Conservation (phyloP, 1,140 invertebrate genomes). For the Drosophila sulfurigaster region DNA sequence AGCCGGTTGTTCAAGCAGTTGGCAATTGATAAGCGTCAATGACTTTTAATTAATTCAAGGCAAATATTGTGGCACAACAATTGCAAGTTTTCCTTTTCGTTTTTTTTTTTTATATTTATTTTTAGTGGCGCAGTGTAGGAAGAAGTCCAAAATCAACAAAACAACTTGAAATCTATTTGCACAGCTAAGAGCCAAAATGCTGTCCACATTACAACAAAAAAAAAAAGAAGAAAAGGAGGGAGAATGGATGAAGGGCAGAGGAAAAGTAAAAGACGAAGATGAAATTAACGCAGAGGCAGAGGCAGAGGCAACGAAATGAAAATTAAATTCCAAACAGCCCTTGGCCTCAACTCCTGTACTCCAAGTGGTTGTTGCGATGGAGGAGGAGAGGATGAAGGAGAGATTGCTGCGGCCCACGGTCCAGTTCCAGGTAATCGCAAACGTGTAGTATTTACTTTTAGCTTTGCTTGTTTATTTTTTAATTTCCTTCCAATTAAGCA, state of each 20-base stretch:
- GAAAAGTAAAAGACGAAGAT: constrained; percentile 59
- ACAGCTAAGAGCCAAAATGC: constrained; percentile 47
- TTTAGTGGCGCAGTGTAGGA: neutral
- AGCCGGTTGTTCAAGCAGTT: constrained; percentile 17
- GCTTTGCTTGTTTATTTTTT: constrained; percentile 80
- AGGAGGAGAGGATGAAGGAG: neutral
- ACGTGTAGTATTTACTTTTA: constrained; percentile 80
- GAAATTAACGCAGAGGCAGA: constrained; percentile 66
- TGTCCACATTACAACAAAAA: constrained; percentile 10
- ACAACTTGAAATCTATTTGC: constrained; percentile 74
- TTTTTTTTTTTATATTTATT: neutral
- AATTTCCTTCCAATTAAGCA: constrained; percentile 83
- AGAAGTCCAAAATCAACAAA: constrained; percentile 65
- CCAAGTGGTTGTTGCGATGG: constrained; percentile 12
- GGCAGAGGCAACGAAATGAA: constrained; percentile 54
- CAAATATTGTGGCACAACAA: constrained; percentile 69
- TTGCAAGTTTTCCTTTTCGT: constrained; percentile 34
- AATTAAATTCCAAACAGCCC: constrained; percentile 82
- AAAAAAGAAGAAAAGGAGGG: constrained; percentile 4
- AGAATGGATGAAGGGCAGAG: neutral
- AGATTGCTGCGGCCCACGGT: constrained; percentile 12
- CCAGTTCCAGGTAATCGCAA: constrained; percentile 72
- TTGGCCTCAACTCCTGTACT: constrained; percentile 35
- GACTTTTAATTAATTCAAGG: constrained; percentile 78
- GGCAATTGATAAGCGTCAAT: constrained; percentile 66